Conservation (phyloP, 2,113 vertebrate species). For the Vidua chalybeata region DNA sequence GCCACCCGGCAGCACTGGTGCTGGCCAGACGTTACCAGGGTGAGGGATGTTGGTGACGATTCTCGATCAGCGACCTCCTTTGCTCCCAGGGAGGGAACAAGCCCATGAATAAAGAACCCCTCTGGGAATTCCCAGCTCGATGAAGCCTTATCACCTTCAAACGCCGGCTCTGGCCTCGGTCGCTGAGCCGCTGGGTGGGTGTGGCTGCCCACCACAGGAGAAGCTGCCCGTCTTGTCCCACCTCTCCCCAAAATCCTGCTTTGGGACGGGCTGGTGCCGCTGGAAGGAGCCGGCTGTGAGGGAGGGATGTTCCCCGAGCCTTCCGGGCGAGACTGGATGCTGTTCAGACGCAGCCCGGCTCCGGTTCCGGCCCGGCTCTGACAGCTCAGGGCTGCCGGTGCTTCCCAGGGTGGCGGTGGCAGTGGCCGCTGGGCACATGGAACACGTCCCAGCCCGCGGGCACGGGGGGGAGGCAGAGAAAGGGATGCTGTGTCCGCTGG, state of each 20-base stretch:
- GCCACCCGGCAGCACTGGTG: background rate
- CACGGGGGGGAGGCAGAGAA: background rate
- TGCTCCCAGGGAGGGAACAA: background rate
- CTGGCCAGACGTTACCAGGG: background rate
- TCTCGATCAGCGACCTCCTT: background rate
- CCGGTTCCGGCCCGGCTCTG: background rate
- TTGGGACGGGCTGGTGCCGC: background rate
- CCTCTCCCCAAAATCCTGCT: background rate
- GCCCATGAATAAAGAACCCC: background rate
- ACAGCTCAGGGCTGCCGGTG: background rate
- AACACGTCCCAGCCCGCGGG: background rate
- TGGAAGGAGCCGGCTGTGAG: background rate
- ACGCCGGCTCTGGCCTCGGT: background rate
- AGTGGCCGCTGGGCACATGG: fast-evolving
- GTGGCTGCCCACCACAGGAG: background rate
- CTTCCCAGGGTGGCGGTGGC: background rate
- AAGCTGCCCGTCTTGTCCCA: background rate
- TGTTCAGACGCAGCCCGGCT: background rate
- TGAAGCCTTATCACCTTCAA: background rate
- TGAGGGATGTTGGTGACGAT: background rate
- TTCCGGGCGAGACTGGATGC: background rate
- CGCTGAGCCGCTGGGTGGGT: too few species aligned
- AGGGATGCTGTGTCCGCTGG: background rate
- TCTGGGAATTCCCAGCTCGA: background rate
- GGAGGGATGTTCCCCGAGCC: background rate